Conservation (phyloP, 2,888 invertebrate genomes). For the Cephus spinipes region DNA sequence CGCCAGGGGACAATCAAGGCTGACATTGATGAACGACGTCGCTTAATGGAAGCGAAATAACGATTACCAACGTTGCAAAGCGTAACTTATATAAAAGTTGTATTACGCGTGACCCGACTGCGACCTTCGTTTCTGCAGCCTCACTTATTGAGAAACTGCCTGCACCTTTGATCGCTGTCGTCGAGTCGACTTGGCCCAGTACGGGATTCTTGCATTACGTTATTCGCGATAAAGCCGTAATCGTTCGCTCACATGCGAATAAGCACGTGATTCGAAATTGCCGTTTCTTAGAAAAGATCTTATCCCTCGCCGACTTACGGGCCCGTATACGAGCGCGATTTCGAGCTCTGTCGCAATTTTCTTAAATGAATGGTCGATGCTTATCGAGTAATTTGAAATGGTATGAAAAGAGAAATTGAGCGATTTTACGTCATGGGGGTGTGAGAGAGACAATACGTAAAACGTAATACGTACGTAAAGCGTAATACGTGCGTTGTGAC, state of each 20-base stretch:
- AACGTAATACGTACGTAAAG: not conserved
- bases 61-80: not conserved
- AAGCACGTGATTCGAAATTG: not conserved
- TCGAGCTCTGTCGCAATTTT: not conserved
- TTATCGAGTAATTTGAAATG: not conserved
- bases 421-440: not conserved
- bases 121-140: not conserved
- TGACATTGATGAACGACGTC: not conserved
- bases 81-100: not conserved
- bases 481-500: conserved; percentile 8
- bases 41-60: not conserved
- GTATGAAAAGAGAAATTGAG: not conserved
- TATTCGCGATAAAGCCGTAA: not conserved
- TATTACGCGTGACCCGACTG: not conserved
- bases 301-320: not conserved
- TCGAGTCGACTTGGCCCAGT: not conserved
- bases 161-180: not conserved
- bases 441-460: not conserved
- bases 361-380: not conserved
- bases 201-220: not conserved
- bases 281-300: not conserved
- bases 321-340: not conserved
- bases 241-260: not conserved
- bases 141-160: not conserved
- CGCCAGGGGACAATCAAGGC: not conserved